Evolutionary conservation across 2,797 vertebrate species (phyloP), one percentile per base, ranked within the genome.

Genomic region (Pipistrellus pipistrellus): DNA sequence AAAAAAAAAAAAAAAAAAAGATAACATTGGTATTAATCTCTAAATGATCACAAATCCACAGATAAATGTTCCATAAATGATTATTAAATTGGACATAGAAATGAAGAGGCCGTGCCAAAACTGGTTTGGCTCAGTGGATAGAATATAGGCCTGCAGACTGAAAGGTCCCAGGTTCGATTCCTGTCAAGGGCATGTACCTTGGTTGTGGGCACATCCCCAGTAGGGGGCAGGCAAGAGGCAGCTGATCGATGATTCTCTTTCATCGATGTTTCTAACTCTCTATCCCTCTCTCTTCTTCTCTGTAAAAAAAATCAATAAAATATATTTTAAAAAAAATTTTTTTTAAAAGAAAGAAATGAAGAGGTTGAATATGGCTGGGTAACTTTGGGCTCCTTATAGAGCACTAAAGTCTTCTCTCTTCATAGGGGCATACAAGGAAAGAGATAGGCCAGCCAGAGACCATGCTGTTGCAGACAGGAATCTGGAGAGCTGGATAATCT

Each of bases 1-100:
- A 93, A 94, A 94, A 76, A 35, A 38, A 93, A 93, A 94, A 93
- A 80, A 53, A 20, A 53, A 53, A 62, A 62, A 77, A 78, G 41
- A 51, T 51, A 30, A 80, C 62, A 86, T 84, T 86, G 27, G 51
- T 68, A 55, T 69, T 94, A 30, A 96, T 87, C 21, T 88, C 72
- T 44, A 89, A 91, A 84, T 55, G 32, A 76, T 94, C 55, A 55
- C 27, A 64, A 53, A 75, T 71, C 15, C 10, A 75, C 38, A 90
- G n/a, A 57, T 11, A 90, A 75, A 83, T 76, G 48, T 93, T 44
- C 30, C 35, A 46, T 41, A 21, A 81, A 32, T 77, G 77, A 84
- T 78, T 55, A 76, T 44, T 95, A 81, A 80, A 91, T 13, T 73
- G 30, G 44, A 76, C 59, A 41, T 20, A 30, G 46, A 85, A 55